These are phyloP conservation scores for Autographa pulchrina DNA, from an alignment of 2,888 invertebrate species.

Conservation along the genomic window DNA sequence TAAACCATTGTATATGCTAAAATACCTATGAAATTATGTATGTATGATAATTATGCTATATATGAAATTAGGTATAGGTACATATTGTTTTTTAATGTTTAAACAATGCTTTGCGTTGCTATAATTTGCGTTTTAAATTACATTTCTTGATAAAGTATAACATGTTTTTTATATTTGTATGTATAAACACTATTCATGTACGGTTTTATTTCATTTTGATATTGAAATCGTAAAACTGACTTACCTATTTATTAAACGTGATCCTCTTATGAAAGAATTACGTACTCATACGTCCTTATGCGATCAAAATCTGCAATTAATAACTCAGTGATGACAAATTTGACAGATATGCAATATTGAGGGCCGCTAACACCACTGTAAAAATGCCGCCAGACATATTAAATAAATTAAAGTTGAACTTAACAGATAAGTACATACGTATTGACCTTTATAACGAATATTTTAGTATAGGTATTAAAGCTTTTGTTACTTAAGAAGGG, in stretches of 20 bases:
- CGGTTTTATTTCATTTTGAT: not conserved
- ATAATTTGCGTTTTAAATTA: no score
- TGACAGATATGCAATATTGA: slow-evolving; percentile 53
- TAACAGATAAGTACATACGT: slow-evolving; percentile 25
- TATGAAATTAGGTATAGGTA: no score
- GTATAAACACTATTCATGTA: not conserved
- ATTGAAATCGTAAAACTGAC: not conserved
- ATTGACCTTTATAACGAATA: not conserved
- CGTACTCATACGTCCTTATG: slow-evolving; percentile 19
- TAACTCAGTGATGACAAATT: slow-evolving; percentile 54
- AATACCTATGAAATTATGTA: no score
- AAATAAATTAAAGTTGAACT: slow-evolving; percentile 43
- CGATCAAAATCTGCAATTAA: slow-evolving; percentile 57
- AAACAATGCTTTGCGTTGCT: no score
- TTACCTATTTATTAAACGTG: not conserved
- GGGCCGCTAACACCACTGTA: slow-evolving; percentile 53
- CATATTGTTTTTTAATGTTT: no score
- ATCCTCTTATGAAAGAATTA: slow-evolving; percentile 23
- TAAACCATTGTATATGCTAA: no score
- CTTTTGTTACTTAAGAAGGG: no score
- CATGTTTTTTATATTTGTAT: no score
- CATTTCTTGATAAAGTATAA: no score
- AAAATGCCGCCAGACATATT: slow-evolving; percentile 44
- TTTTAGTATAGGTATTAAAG: not conserved
- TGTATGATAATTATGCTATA: no score